Evolutionary conservation across 2,113 vertebrate species (phyloP).

Genomic region (Baryphthengus martii): DNA sequence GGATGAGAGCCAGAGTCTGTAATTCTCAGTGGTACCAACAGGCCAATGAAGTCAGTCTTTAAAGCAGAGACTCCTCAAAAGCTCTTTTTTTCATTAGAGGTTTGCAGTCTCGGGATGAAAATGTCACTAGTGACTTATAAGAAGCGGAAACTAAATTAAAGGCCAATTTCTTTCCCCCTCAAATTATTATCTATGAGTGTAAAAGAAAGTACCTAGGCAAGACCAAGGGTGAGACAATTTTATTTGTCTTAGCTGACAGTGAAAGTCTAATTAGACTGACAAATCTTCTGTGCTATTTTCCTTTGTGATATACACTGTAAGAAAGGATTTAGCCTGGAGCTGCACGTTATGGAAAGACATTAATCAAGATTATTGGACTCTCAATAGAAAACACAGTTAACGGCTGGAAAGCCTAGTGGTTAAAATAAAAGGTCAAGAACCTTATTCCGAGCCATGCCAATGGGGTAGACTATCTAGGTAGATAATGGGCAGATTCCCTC

Average conservation of each 20-base stretch:
- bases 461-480: background rate
- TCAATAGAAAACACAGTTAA: constrained; percentile 58
- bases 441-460: background rate
- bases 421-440: constrained; percentile 17
- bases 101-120: constrained; percentile 47
- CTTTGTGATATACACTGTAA: constrained; percentile 59
- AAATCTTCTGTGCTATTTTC: constrained; percentile 66
- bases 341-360: constrained; percentile 59
- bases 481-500: background rate
- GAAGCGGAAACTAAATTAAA: constrained; percentile 65
- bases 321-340: constrained; percentile 61
- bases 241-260: constrained; percentile 69
- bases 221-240: constrained; percentile 52
- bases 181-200: constrained; percentile 59
- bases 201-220: constrained; percentile 57
- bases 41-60: background rate
- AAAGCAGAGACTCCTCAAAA: constrained; percentile 25
- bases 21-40: background rate
- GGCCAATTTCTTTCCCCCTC: constrained; percentile 32
- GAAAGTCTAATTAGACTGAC: constrained; percentile 77
- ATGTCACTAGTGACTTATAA: constrained; percentile 60
- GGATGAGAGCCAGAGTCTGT: background rate
- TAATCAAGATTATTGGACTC: constrained; percentile 73
- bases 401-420: constrained; percentile 31
- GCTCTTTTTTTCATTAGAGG: constrained; percentile 1